Conservation (phyloP, 2,888 invertebrate species). For the Dasypogon diadema region DNA sequence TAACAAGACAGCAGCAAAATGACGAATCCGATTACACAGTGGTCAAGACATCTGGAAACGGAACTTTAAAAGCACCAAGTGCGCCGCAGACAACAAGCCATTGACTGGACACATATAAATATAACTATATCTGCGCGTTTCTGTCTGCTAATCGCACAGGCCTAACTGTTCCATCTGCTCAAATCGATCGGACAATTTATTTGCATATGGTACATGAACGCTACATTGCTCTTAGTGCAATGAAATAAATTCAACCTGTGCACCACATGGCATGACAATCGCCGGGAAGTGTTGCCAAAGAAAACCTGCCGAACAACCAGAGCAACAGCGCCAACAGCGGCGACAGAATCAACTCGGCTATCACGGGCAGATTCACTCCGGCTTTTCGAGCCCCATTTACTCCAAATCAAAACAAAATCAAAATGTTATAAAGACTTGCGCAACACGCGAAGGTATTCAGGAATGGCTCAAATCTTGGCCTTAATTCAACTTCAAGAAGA, state of each 20-base stretch:
- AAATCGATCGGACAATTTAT: constrained; percentile 41
- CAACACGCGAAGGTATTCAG: constrained; percentile 50
- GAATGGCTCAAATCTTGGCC: constrained; percentile 48
- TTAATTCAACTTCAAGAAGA: not conserved
- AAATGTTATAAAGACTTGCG: constrained; percentile 31
- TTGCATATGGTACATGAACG: constrained; percentile 38
- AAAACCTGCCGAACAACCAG: not conserved
- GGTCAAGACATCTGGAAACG: constrained; percentile 9
- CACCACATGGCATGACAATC: not conserved
- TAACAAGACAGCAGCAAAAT: not conserved
- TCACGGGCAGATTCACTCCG: constrained; percentile 2
- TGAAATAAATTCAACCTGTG: constrained; percentile 40
- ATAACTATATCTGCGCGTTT: not conserved
- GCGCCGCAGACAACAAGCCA: not conserved
- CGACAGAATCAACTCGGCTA: not conserved
- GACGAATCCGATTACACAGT: constrained; percentile 24
- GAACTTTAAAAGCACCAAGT: not conserved
- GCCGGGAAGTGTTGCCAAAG: not conserved
- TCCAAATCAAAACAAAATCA: constrained; percentile 11
- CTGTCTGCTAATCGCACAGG: not conserved
- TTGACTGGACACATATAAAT: not conserved
- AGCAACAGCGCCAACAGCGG: not conserved
- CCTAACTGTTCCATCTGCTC: constrained; percentile 40
- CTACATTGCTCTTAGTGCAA: constrained; percentile 27
- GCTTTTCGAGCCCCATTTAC: not conserved